These are phyloP conservation scores for Ecdyonurus torrentis DNA, from an alignment of 2,888 invertebrate species.

Conservation along the genomic window DNA sequence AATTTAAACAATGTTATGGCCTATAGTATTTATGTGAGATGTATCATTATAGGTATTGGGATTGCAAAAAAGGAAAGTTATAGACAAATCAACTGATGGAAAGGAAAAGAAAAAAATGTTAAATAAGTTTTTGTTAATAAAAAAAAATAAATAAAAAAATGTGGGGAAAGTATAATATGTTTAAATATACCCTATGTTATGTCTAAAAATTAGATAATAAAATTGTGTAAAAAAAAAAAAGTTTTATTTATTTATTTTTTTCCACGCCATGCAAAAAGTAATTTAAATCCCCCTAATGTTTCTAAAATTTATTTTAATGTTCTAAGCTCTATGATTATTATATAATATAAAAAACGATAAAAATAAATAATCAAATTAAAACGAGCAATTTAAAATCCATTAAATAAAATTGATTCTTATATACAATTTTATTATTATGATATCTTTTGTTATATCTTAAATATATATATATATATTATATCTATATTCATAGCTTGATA, in stretches of 20 bases:
- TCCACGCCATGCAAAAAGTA: no score
- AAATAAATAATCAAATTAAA: no score
- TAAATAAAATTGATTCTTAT: not conserved
- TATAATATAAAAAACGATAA: no score
- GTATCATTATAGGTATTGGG: not conserved
- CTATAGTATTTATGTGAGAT: not conserved
- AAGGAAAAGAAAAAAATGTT: not conserved
- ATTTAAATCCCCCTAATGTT: no score
- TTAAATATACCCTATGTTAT: not conserved
- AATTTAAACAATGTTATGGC: not conserved
- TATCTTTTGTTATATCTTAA: not conserved
- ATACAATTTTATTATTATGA: no score
- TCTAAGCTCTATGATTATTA: no score
- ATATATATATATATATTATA: not conserved
- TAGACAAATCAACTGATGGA: not conserved
- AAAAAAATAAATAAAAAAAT: not conserved
- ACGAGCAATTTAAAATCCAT: not conserved
- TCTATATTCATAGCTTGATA: no score
- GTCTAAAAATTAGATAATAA: not conserved
- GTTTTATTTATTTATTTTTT: no score
- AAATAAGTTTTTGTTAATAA: not conserved
- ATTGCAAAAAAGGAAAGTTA: not conserved
- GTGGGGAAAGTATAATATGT: no score
- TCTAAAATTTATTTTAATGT: no score
- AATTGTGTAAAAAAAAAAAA: not conserved